These are phyloP conservation scores for Pseudopodoces humilis DNA, from an alignment of 2,113 vertebrate species.

Conservation along the genomic window DNA sequence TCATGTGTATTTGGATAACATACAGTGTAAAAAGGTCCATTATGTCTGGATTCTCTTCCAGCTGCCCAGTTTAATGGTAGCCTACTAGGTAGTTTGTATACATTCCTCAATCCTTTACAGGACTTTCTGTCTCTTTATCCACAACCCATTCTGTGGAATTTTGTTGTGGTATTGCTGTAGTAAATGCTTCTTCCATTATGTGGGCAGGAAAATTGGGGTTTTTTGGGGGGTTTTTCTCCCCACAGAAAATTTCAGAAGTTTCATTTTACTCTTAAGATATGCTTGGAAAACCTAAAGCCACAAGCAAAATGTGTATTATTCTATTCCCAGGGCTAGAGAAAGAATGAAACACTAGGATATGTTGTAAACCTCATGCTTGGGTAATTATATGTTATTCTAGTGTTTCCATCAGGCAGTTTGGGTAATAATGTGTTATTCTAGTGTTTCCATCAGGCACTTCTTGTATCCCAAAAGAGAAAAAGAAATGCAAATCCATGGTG, in stretches of 20 bases:
- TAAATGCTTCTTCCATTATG: neutral
- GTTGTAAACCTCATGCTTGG: neutral
- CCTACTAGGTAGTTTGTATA: neutral
- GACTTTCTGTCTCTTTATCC: neutral
- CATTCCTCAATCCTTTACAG: neutral
- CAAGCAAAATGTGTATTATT: neutral
- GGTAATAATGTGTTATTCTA: neutral
- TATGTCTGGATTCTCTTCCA: neutral
- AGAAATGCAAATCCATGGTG: neutral
- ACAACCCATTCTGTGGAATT: neutral
- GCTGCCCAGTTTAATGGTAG: neutral
- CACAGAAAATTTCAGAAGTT: neutral
- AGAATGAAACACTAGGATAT: neutral
- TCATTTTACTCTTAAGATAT: neutral
- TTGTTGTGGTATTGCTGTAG: neutral
- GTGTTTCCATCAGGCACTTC: neutral
- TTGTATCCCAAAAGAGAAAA: neutral
- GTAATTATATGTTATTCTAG: neutral
- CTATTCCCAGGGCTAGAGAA: neutral
- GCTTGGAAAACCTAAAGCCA: neutral
- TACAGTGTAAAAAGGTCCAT: neutral
- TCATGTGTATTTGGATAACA: fast-evolving
- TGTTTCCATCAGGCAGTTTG: neutral
- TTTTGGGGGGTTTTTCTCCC: fast-evolving
- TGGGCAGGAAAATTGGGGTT: neutral